Evolutionary conservation across 2,113 vertebrate species (phyloP), one percentile per base, ranked within the genome.

Genomic region (Chaetops frenatus): DNA sequence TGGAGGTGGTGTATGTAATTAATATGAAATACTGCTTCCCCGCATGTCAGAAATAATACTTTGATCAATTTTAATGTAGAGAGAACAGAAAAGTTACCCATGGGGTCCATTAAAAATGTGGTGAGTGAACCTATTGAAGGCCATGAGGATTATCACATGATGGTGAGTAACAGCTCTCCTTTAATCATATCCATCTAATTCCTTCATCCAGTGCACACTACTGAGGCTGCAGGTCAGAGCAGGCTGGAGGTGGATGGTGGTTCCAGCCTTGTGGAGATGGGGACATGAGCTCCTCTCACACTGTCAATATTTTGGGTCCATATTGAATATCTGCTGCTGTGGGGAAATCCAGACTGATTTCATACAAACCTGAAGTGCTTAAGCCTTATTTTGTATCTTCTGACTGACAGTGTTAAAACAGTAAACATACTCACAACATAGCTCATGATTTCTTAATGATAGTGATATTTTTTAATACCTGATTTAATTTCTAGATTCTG

Each of bases 41-140:
- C 1, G 0, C 51, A 3, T 28, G 12, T 81, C 54, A 45, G 67
- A 93, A 93, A 81, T 93, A 93, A 91, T 62, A 16, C 56, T 94
- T 29, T 96, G 60, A 77, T 97, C 93, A 89, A 85, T 98, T 95
- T 97, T 85, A 33, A 84, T 90, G 29, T 98, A 99, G 99, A 99
- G 97, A 98, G 99, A 97, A 99, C 99, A 73, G 99, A 99, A 98
- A 99, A 99, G 96, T 97, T 99, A 95, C 99, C 99, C 42, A 99
- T 99, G 99, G 99, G 99, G 92, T 99, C 99, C 97, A 99, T 99
- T 97, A 99, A 99, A 98, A 99, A 99, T 81, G 99, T 99, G 98
- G 98, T 99, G 97, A 99, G 98, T 97, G 99, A 99, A 97, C 98
- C 99, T 96, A 99, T 99, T 81, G 99, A 99, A 98, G 99, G 98